Evolutionary conservation across 2,888 invertebrate species (phyloP), one percentile per base, ranked within the genome.

Genomic region (Oscheius sp.): DNA sequence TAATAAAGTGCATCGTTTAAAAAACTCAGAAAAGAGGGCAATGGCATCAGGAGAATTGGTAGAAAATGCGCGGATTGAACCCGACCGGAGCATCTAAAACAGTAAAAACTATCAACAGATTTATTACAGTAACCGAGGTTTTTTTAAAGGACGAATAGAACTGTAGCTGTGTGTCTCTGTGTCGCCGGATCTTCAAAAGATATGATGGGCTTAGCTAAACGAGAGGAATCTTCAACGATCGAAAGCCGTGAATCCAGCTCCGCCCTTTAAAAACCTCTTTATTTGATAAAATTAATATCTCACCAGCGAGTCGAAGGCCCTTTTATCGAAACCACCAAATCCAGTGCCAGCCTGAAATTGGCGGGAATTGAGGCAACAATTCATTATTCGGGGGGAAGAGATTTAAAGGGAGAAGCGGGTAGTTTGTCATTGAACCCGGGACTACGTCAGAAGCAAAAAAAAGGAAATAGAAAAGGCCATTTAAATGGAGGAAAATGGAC

Each of bases 281-380:
- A n/a, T 35, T 12, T n/a, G 29, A 12, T 49, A 9, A 49, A 53
- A 16, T 18, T 18, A 2, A 79, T 76, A 3, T 6, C 35, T 35
- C 9, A 35, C 35, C 76, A 80, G 53, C 25, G 75, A 69, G 63
- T 80, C 78, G 52, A 78, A 80, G 25, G 80, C 78, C 27, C 80
- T 70, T 55, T 80, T 80, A 53, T 80, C 72, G 69, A 79, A 78
- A 16, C 72, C 78, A 2, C 71, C 55, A 68, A 79, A 79, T 21
- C 76, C 76, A 12, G 69, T 66, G 25, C 66, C 66, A 25, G 52
- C 49, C 66, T 66, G 49, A 52, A 66, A 66, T 46, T 66, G 25
- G 58, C n/a, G 27, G 49, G 35, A 9, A 9, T 35, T 35, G 9
- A 35, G 35, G 35, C 5, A 9, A 35, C 35, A 35, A 35, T 35